Evolutionary conservation across 1,140 invertebrate species (phyloP), one percentile per base, ranked within the genome.

Genomic region (Anoplophora glabripennis): DNA sequence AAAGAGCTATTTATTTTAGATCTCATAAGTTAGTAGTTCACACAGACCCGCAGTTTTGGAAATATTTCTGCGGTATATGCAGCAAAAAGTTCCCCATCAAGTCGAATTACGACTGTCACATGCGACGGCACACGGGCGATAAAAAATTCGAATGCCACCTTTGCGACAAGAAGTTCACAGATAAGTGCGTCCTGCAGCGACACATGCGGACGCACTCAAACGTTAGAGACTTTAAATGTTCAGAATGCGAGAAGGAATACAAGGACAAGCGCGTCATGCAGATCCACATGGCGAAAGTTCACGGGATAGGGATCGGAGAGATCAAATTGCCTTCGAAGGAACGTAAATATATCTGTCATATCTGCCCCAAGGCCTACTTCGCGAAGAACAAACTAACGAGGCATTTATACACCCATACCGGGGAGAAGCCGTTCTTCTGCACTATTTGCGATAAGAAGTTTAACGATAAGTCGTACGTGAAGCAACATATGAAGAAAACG

Each of bases 111-210:
- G 65, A 65, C 47, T 63, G 57, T 33, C 69, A 71, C 38, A 65
- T 71, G 57, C 47, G 65, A 15, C 14, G 69, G 11, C 69, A 71
- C 36, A 65, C 60, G 15, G 65, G 65, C 0, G 65, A 61, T 21
- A 90, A 90, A 46, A 84, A 87, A 1, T 92, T 92, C 71, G 77
- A 80, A 1, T 93, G 90, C 68, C 78, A 80, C 7, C 79, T 84
- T 1, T 93, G 90, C 67, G 80, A 80, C 3, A 92, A 91, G 69
- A 79, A 84, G 21, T 93, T 93, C 54, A 58, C 55, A 8, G 63
- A 65, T 40, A 70, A 72, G 45, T 56, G 60, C 18, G 64, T 63
- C 5, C 53, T 70, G 41, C 63, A 71, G 55, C 66, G 67, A 17
- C 72, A 74, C 55, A 66, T 72, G 58, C 56, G 58, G 17, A 62